Evolutionary conservation across 2,888 invertebrate species (phyloP), one percentile per base, ranked within the genome.

Genomic region (Pherbina coryleti): DNA sequence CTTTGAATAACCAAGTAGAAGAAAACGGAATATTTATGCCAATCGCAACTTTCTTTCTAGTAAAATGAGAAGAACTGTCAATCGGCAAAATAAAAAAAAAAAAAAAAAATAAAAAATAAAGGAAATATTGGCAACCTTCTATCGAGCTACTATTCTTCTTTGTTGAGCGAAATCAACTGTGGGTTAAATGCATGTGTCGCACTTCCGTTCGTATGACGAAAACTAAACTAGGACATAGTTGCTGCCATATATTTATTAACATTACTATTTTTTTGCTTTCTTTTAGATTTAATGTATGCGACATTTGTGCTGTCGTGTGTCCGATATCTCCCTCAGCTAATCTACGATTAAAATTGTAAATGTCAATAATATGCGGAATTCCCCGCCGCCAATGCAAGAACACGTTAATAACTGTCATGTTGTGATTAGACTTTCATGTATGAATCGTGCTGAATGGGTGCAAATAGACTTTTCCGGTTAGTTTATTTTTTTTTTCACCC

Each of bases 331-430:
- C 28, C 2, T 25, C 25, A 69, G 49, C 51, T 34, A 69, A 49
- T 51, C 49, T 9, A 9, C 7, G 31, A n/a, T 19, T 44, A 5
- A 22, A 34, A 66, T 44, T 51, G 25, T 9, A 53, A 69, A 17
- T 69, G 69, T 69, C 69, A 69, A 69, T 69, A 69, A 69, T 49
- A 14, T 11, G 69, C 51, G 49, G 49, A 69, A 69, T 19, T 44
- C 17, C 67, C 49, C 67, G 17, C 49, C 19, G 25, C 44, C 67
- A 17, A 7, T 69, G 2, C 8, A 22, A 7, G 28, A 34, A 37
- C 5, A 14, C 28, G 22, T 66, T 7, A 7, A 19, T 37, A 22
- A 44, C 44, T 37, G 5, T 22, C 51, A 49, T 25, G 44, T 25
- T 37, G n/a, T 67, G 3, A 7, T 14, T n/a, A 28, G 14, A 17